These are phyloP conservation scores for Parazoanthus atlanticus DNA, from an alignment of 92 coral and sea anemone species.

Conservation along the genomic window DNA sequence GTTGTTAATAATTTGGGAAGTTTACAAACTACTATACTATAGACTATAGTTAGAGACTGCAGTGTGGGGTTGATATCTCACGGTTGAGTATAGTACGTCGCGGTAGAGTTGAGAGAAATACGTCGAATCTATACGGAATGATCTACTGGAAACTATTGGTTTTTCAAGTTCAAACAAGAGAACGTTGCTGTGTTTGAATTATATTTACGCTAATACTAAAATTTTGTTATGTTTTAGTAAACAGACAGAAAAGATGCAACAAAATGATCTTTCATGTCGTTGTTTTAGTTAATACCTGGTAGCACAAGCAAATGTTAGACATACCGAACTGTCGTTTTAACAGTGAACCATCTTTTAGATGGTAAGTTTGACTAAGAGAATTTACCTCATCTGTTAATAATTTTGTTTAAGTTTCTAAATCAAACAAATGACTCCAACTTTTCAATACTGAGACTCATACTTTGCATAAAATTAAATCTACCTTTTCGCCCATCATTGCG, in stretches of 20 bases:
- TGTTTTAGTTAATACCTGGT: not conserved
- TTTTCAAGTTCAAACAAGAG: no score
- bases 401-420: conserved; percentile 6
- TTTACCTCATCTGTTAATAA: no score
- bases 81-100: not conserved
- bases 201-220: conserved; percentile 28
- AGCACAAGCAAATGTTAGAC: not conserved
- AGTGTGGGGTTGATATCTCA: no score
- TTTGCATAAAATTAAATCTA: not conserved
- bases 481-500: not conserved
- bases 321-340: not conserved
- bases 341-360: not conserved
- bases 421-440: conserved; percentile 11
- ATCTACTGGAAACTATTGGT: not conserved
- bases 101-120: no score
- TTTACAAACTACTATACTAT: not conserved
- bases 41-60: no score
- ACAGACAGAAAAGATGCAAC: not conserved
- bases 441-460: not conserved
- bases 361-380: not conserved
- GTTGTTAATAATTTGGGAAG: not conserved
- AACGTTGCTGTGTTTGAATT: conserved; percentile 6
- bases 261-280: not conserved
- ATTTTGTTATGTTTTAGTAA: conserved; percentile 6
- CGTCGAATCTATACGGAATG: not conserved